Evolutionary conservation across 2,113 vertebrate species (phyloP), one percentile per base, ranked within the genome.

Genomic region (Delphinus delphis): DNA sequence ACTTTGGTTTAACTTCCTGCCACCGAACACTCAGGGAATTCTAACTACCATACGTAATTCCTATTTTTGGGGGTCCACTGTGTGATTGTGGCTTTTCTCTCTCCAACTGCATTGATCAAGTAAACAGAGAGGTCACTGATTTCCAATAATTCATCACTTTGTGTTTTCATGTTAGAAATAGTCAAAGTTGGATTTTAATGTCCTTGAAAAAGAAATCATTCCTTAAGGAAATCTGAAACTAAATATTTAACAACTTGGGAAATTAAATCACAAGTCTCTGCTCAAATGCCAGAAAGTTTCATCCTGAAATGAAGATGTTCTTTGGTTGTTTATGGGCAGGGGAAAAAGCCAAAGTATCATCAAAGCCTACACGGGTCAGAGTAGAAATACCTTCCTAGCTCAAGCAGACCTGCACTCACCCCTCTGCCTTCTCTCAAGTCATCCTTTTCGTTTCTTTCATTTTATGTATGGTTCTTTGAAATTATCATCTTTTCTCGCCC

Each of bases 121-220:
- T 89, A 83, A 86, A 79, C 67, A 84, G 36, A 36, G 36, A 3
- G 31, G 36, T 41, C 38, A 28, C 38, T 81, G 25, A 60, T 90
- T 83, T 81, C 65, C 62, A 82, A 33, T 7, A 82, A 88, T 47
- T 41, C 20, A 60, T 44, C 88, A 58, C 38, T 68, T 76, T 94
- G 60, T 67, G 80, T 96, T 92, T 90, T 94, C 31, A 44, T 33
- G 33, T 62, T 95, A 92, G 38, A 93, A 93, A 88, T 81, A 85
- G 36, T 67, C 47, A 58, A 73, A 55, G 12, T 60, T 94, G 50
- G 41, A 87, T 63, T 96, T 95, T 53, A 82, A 73, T 79, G 47
- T 68, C 33, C 71, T 90, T 65, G 13, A 93, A 62, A 87, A 95
- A 77, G 33, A 88, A 71, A 63, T 89, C 53, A 60, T 36, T 80